These are phyloP conservation scores for Etheostoma cragini DNA, from an alignment of 2,113 vertebrate genomes.

Conservation along the genomic window DNA sequence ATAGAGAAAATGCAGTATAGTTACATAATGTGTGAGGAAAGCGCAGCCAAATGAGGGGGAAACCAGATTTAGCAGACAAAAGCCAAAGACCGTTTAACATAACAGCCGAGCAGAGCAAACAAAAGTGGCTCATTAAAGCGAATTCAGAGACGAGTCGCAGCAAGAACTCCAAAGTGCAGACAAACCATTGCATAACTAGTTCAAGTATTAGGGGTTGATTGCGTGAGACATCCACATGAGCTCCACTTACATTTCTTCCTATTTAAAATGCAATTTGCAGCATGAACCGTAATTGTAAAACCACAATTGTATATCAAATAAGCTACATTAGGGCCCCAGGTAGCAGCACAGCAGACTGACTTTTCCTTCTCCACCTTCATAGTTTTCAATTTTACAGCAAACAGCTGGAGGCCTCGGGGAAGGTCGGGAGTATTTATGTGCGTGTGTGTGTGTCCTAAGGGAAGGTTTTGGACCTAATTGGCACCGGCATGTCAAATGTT, in stretches of 20 bases:
- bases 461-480: conserved; percentile 75
- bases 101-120: conserved; percentile 28
- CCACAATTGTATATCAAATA: background rate
- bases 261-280: conserved; percentile 14
- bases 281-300: background rate
- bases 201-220: conserved; percentile 3
- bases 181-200: conserved; percentile 5
- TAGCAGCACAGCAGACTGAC: conserved; percentile 22
- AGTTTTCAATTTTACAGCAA: conserved; percentile 76
- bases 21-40: conserved; percentile 14
- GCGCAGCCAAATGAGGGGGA: background rate
- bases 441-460: conserved; percentile 33
- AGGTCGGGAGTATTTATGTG: conserved; percentile 44
- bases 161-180: conserved; percentile 15
- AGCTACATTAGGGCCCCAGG: background rate
- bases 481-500: conserved; percentile 73
- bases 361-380: conserved; percentile 49
- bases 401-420: conserved; percentile 77
- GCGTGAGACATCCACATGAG: conserved; percentile 3
- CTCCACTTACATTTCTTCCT: conserved; percentile 3
- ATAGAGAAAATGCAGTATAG: background rate
- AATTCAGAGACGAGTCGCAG: background rate
- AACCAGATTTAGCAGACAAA: conserved; percentile 10
- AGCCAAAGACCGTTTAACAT: conserved; percentile 35
- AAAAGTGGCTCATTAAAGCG: conserved; percentile 29